phyloP scores from a whole-genome alignment of 1,140 invertebrate species.

The Megathymus violae region DNA sequence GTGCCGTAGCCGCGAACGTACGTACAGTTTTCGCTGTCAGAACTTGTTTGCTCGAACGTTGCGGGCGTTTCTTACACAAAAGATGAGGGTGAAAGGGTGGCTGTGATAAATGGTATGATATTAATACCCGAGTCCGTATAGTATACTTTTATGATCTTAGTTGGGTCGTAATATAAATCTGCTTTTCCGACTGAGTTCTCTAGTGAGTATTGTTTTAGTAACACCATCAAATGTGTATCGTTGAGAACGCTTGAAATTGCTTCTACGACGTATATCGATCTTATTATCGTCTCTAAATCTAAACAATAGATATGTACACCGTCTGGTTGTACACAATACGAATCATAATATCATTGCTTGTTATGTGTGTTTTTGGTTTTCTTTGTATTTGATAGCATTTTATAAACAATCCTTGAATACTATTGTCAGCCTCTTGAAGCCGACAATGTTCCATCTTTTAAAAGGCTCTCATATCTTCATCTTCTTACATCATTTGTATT shows the following conservation, averaged over 20 bases:
- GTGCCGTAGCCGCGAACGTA: constrained; percentile 72
- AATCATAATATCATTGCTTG: constrained; percentile 9
- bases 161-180: constrained; percentile 80
- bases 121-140: constrained; percentile 70
- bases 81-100: constrained; percentile 62
- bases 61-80: constrained; percentile 77
- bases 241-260: constrained; percentile 1
- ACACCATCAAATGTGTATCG: constrained; percentile 29
- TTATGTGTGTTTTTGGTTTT: constrained; percentile 3
- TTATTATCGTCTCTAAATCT: constrained; percentile 22
- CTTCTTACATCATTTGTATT: too few species aligned
- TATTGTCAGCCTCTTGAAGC: too few species aligned
- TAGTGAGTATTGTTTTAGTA: constrained; percentile 50
- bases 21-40: constrained; percentile 73
- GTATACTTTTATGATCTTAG: constrained; percentile 82
- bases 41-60: constrained; percentile 76
- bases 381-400: constrained; percentile 1
- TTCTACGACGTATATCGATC: neutral
- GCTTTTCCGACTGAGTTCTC: constrained; percentile 65
- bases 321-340: constrained; percentile 15
- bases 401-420: constrained; percentile 7
- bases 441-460: too few species aligned
- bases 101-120: constrained; percentile 76
- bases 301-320: constrained; percentile 4
- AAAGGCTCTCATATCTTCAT: too few species aligned